Evolutionary conservation across 1,140 invertebrate species (phyloP).

Genomic region (Penaeus japonicus): DNA sequence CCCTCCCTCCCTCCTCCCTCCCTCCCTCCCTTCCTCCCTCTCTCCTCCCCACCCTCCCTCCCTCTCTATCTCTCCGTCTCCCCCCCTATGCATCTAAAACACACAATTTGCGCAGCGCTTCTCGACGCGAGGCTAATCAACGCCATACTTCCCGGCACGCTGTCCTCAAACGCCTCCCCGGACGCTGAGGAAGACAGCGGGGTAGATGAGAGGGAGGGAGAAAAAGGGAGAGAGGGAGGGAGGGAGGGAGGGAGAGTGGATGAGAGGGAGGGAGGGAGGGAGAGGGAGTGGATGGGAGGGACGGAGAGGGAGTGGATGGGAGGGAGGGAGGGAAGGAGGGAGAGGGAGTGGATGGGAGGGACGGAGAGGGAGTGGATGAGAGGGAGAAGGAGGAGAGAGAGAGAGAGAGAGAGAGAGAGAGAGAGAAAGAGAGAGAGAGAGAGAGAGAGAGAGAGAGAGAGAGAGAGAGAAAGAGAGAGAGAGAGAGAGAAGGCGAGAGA

Average conservation of each 20-base stretch:
- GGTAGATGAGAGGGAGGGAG: too few species aligned
- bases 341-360: too few species aligned
- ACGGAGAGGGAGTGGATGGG: too few species aligned
- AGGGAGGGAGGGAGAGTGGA: too few species aligned
- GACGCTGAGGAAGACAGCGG: too few species aligned
- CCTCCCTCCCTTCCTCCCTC: neutral
- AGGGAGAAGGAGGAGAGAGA: neutral
- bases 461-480: neutral
- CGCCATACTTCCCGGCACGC: neutral
- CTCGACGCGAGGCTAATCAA: neutral
- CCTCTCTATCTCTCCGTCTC: neutral
- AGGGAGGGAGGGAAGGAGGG: too few species aligned
- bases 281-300: too few species aligned
- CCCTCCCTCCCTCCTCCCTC: neutral
- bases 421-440: neutral
- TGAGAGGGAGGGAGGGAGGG: too few species aligned
- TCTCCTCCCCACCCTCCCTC: neutral
- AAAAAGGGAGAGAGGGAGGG: too few species aligned
- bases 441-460: neutral
- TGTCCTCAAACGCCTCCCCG: too few species aligned
- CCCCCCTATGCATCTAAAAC: slow-evolving; percentile 27
- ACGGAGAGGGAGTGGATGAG: too few species aligned
- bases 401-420: neutral
- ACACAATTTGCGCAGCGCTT: slow-evolving; percentile 6
- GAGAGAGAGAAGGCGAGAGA: neutral